Evolutionary conservation across 2,888 invertebrate species (phyloP), one percentile per base, ranked within the genome.

Genomic region (Andrena bicolor): DNA sequence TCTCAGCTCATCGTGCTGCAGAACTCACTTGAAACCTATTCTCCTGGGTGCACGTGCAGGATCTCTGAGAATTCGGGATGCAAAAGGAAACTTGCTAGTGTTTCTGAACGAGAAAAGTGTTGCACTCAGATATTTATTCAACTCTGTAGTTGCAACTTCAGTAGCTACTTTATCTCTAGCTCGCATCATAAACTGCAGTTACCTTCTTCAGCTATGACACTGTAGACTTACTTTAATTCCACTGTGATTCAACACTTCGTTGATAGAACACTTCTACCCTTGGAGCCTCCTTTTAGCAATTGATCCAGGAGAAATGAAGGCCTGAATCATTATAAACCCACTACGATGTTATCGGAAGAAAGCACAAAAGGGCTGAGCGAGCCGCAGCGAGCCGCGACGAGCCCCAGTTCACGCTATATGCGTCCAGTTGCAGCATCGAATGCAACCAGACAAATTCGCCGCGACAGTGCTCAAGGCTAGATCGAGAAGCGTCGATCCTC

Each of bases 401-500:
- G 51, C 58, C 49, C 4, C 35, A 23, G 16, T 35, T 23, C 26
- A 69, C 16, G 26, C 41, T 13, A 48, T 23, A 48, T 28, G 71
- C 41, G 32, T 56, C 53, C 63, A 48, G 63, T 76, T 23, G 68
- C 66, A 68, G 32, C 53, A 56, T 64, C 68, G 58, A 78, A 51
- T 26, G 26, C 48, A 23, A 23, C 51, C 30, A 49, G 16, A 35
- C 32, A 69, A 71, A 76, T 49, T 35, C 72, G 58, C 56, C 41
- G 64, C 35, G 63, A 58, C 64, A 41, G 78, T 65, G 49, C 66
- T 82, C 41, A 71, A 70, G 56, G 70, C 56, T 66, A 32, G 48
- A 64, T 76, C 72, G 64, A 7, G 32, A 68, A 64, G 77, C 60
- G 77, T 82, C 70, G 83, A 80, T 83, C 63, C 35, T 48, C 30